Evolutionary conservation across 2,888 invertebrate species (phyloP), one percentile per base, ranked within the genome.

Genomic region (Protodeltote pygarga): DNA sequence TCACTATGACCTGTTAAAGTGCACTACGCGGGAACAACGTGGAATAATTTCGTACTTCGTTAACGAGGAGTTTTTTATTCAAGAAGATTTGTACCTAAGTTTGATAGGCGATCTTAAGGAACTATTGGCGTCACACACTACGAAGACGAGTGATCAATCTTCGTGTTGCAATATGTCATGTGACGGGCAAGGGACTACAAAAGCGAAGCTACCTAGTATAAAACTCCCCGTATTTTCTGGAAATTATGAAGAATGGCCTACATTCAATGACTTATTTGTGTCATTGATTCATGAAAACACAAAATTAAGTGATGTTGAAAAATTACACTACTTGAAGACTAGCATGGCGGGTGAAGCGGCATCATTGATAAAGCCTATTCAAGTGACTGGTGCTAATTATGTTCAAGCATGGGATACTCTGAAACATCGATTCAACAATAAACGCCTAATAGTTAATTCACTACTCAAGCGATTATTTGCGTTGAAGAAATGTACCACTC

Each of bases 41-140:
- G 28, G 24, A 10, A 28, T 23, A 25, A 34, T 55, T 17, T 42
- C 35, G 1, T 62, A 62, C 19, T 62, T 58, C 41, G 14, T 51
- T 0, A 54, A 54, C 14, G 51, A 62, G 38, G 57, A 53, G 3
- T 44, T 27, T 29, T 44, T 20, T 23, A 21, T 34, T 2, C 16
- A 21, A 10, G 42, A 44, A 32, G 32, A 32, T 8, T 21, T 32
- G n/a, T 32, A n/a, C 8, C n/a, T n/a, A n/a, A n/a, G n/a, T n/a
- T 13, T 33, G 29, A 15, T 10, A 34, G 23, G 24, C 3, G 34
- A 34, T 5, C 10, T 34, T 9, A 34, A 24, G 15, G 34, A 34
- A 1, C 23, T 24, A 15, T 1, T 34, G 4, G 6, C 9, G 1
- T 2, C 21, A 10, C 24, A 5, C n/a, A n/a, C n/a, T n/a, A n/a